Conservation (phyloP, 2,888 invertebrate genomes). For the Epinotia ramella region DNA sequence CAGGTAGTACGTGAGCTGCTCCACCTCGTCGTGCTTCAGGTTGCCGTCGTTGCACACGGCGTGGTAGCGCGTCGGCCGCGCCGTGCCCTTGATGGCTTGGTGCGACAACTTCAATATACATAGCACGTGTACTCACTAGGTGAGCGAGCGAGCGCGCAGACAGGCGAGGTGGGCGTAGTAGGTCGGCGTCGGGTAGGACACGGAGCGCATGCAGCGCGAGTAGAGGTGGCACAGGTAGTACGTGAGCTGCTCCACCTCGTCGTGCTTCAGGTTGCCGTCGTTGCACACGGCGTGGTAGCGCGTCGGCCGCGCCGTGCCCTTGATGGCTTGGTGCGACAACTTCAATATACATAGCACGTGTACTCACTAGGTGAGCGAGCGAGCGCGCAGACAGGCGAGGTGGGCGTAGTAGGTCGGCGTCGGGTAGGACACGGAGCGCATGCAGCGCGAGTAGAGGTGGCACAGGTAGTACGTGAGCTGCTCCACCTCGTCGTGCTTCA, state of each 20-base stretch:
- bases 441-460: constrained; percentile 94
- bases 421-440: constrained; percentile 93
- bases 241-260: constrained; percentile 91
- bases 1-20: constrained; percentile 91
- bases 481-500: constrained; percentile 91
- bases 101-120: too few species aligned
- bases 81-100: too few species aligned
- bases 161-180: too few species aligned
- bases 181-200: constrained; percentile 92
- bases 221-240: constrained; percentile 95
- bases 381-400: constrained; percentile 92
- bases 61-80: constrained; percentile 85
- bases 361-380: constrained; percentile 81
- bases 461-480: constrained; percentile 93
- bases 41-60: constrained; percentile 92
- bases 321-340: too few species aligned
- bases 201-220: constrained; percentile 92
- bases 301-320: too few species aligned
- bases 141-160: constrained; percentile 67
- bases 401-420: constrained; percentile 96
- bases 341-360: too few species aligned
- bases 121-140: background rate
- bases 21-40: constrained; percentile 90
- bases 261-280: constrained; percentile 88
- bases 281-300: constrained; percentile 92